A percentile compares a stretch with the other conserved stretches of the same genome.
These are phyloP conservation scores for Ephydatia muelleri DNA, from an alignment of 37 sponge, comb jelly and placozoan genomes.

Conservation along the genomic window DNA sequence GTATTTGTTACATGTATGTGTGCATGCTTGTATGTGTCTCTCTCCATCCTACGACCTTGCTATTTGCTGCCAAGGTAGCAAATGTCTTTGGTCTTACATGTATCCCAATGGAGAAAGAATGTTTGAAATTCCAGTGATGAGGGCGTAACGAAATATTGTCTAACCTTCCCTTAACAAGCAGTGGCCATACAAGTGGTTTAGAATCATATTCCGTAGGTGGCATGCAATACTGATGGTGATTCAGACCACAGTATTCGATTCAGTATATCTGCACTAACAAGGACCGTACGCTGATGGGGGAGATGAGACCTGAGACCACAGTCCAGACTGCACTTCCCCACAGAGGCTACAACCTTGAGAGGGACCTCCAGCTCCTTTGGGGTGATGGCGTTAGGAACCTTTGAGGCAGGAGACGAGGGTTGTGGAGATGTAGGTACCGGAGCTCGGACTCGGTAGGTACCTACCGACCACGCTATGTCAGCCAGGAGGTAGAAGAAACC, in stretches of 20 bases:
- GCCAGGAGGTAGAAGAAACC: constrained; percentile 59
- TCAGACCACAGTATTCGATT: too few species aligned
- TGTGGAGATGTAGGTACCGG: neutral
- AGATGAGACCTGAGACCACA: neutral
- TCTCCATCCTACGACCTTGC: too few species aligned
- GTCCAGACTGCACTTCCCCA: constrained; percentile 38
- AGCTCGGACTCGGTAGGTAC: constrained; percentile 29
- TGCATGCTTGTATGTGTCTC: too few species aligned
- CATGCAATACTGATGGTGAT: too few species aligned
- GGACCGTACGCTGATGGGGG: too few species aligned
- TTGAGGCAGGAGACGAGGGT: neutral
- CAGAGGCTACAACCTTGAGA: constrained; percentile 48
- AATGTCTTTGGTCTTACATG: too few species aligned
- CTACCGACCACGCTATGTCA: constrained; percentile 70
- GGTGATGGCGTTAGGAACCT: neutral
- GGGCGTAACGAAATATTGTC: neutral
- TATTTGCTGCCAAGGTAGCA: too few species aligned
- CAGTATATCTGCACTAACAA: too few species aligned
- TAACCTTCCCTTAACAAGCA: neutral
- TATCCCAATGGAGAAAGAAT: too few species aligned
- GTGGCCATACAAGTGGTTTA: neutral
- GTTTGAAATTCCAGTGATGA: too few species aligned
- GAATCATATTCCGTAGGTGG: too few species aligned
- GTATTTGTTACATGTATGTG: too few species aligned
- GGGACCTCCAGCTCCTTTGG: neutral